Evolutionary conservation across 2,113 vertebrate species (phyloP), one percentile per base, ranked within the genome.

Genomic region (Protomyctophum bolini): DNA sequence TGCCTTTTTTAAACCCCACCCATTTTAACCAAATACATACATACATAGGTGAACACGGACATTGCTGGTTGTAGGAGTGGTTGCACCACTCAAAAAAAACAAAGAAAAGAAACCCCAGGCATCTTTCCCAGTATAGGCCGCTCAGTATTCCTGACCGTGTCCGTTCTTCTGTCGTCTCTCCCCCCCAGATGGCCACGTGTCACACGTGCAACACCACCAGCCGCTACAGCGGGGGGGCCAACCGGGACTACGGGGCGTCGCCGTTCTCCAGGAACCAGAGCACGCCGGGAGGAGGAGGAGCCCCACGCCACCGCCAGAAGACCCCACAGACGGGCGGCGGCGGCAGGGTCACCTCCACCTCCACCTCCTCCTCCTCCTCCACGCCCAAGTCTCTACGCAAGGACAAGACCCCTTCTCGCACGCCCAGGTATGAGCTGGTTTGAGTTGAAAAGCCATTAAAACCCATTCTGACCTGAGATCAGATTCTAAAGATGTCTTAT

Each of bases 181-280:
- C 50, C 21, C 21, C 33, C 0, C 69, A 96, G 95, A 67, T 95
- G 83, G 80, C 94, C 80, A 95, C 93, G 66, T 95, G 94, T 81
- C 93, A 92, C 69, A 92, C 81, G 0, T 96, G 95, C 81, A 93
- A 93, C 82, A 93, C 89, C 81, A 91, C 90, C 63, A 92, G 85
- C 63, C 92, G 86, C 72, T 86, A 90, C 71, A 68, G 79, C 52
- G 94, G 95, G 68, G 94, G 95, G 68, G 83, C 86, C 82, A 94
- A 90, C 56, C 90, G 94, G 77, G 87, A 90, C 78, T 90, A 89
- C 80, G 77, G n/a, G n/a, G n/a, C 94, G 7, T 60, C 81, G 41
- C 21, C 81, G 3, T 9, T 74, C 65, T 81, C 73, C 48, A 88
- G 61, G 7, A 76, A 0, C 49, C 73, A 65, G 41, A 57, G 75